Base-by-base conservation (phyloP, 2,113 vertebrate species). In the Penelope pileata region DNA sequence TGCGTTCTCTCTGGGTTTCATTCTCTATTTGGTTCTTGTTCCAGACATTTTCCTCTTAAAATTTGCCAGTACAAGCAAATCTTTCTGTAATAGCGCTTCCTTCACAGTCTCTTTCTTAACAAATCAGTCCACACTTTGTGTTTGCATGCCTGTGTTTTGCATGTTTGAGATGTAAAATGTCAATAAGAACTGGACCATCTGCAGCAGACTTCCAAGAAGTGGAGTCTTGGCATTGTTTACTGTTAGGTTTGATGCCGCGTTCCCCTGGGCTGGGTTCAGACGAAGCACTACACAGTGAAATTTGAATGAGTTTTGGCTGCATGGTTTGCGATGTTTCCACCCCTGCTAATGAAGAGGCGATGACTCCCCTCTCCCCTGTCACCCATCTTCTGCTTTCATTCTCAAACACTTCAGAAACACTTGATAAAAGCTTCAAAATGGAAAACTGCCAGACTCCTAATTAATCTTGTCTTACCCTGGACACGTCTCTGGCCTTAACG, bases 181-280 rank as follows among this genome's bases (percentile, higher is more conserved):
- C 53, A 24, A 3, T 40, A 32, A 36, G 85, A 73, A 14, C 48
- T 64, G 40, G 47, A 22, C 27, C 32, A 5, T 34, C 47, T 3
- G 3, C 45, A n/a, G 45, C 42, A 19, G 34, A 26, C 50, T 63
- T 42, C 38, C 16, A 7, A 22, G 63, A 43, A 17, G 30, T 12
- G 42, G 43, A 21, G 23, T 4, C 56, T 34, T 34, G 13, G 1
- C 9, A 0, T 2, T 12, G 40, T 8, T 30, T 11, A 0, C 9
- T 59, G 45, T 23, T 16, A 0, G 9, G 32, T 8, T 10, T 22
- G 42, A 6, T 56, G 42, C 63, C 34, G 27, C 12, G 0, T 30
- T 12, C 27, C 27, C 19, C 60, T 4, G 48, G 42, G 42, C 75
- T 1, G 3, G 1, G 5, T 13, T 50, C 19, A 3, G 26, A 16